Conservation (phyloP, 2,113 vertebrate genomes). For the Columbina picui region DNA sequence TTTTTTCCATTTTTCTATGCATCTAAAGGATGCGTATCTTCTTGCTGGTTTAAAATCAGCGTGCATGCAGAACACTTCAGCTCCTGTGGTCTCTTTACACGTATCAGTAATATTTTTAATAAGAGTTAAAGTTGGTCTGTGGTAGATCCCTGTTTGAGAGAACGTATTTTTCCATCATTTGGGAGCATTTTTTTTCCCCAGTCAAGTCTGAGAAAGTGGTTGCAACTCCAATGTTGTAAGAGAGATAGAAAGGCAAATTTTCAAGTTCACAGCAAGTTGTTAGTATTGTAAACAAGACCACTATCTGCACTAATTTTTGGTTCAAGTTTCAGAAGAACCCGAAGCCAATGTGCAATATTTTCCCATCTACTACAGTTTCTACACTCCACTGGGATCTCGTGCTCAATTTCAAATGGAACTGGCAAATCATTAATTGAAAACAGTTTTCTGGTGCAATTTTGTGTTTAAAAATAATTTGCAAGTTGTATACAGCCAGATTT, state of each 20-base stretch:
- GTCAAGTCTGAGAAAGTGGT: background rate
- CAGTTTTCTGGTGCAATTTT: background rate
- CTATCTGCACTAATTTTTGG: background rate
- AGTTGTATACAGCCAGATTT: background rate
- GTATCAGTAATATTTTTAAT: background rate
- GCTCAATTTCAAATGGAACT: background rate
- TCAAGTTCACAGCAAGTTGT: background rate
- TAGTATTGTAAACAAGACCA: background rate
- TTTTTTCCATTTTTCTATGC: background rate
- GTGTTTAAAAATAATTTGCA: slow-evolving; percentile 22
- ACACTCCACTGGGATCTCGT: background rate
- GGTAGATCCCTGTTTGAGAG: background rate
- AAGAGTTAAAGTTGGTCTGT: background rate
- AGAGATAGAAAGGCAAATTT: background rate
- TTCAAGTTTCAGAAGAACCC: background rate
- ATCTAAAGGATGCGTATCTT: background rate
- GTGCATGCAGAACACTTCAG: background rate
- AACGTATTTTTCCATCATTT: background rate
- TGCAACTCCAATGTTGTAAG: background rate
- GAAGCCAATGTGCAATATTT: background rate
- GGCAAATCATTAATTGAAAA: background rate
- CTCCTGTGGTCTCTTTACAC: background rate
- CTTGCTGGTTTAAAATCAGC: background rate
- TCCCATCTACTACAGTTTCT: background rate
- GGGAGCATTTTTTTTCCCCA: background rate